phyloP scores from a whole-genome alignment of 2,888 invertebrate species.

The Ectemnius lituratus region DNA sequence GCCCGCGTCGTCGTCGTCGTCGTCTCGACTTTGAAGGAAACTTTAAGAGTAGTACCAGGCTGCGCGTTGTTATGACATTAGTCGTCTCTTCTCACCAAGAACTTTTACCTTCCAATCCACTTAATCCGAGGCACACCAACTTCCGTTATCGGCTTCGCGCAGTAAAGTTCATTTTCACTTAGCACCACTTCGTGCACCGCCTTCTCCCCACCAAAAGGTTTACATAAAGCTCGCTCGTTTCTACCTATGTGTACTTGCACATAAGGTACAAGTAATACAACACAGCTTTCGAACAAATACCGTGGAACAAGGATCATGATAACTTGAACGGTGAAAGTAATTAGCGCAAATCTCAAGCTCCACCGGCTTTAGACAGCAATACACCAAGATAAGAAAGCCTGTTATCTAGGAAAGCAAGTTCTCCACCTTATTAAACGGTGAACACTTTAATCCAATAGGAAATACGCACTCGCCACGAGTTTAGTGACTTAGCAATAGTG shows the following conservation, averaged over 20 bases:
- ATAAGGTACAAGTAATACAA: constrained; percentile 23
- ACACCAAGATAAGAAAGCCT: too few species aligned
- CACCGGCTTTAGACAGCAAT: too few species aligned
- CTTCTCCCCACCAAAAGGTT: background rate
- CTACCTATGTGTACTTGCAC: background rate
- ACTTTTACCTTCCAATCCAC: constrained; percentile 60
- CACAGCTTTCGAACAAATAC: constrained; percentile 9
- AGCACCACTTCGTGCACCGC: constrained; percentile 22
- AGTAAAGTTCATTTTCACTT: constrained; percentile 47
- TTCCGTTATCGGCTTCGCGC: constrained; percentile 47
- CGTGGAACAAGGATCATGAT: background rate
- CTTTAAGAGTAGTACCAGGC: constrained; percentile 34
- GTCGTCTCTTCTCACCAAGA: constrained; percentile 26
- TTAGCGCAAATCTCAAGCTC: constrained; percentile 8
- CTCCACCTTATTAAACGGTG: too few species aligned
- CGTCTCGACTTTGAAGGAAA: constrained; percentile 43
- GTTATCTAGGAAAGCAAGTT: too few species aligned
- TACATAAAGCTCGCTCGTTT: background rate
- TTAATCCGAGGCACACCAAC: constrained; percentile 47
- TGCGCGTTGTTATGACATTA: constrained; percentile 54
- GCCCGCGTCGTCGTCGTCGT: constrained; percentile 34
- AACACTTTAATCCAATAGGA: too few species aligned
- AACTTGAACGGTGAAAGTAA: background rate
- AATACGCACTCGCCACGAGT: too few species aligned
- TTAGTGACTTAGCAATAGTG: too few species aligned